These are phyloP conservation scores for Bruchidius siliquastri DNA, from an alignment of 2,888 invertebrate genomes.

Conservation along the genomic window DNA sequence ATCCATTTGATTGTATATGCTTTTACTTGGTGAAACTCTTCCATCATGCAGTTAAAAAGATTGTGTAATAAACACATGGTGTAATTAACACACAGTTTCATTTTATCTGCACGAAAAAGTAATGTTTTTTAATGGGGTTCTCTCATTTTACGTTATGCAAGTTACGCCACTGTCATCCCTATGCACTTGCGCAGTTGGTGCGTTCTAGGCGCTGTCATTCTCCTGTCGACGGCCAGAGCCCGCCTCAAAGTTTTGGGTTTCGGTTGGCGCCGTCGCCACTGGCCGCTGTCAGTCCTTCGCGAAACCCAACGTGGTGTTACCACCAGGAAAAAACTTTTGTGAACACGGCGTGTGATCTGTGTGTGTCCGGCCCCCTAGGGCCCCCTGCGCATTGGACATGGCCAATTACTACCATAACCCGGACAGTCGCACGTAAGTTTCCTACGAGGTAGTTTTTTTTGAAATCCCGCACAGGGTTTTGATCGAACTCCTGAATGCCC, in stretches of 20 bases:
- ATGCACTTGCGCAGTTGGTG: neutral
- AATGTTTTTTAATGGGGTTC: too few species aligned
- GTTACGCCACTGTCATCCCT: neutral
- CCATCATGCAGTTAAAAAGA: too few species aligned
- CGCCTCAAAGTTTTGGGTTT: neutral
- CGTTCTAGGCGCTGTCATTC: neutral
- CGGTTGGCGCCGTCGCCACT: constrained; percentile 1
- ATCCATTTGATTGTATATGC: too few species aligned
- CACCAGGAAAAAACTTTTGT: constrained; percentile 12
- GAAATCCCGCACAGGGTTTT: neutral
- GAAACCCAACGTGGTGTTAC: constrained; percentile 10
- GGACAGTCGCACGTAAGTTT: constrained; percentile 20
- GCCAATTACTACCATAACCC: constrained; percentile 35
- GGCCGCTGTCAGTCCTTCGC: constrained; percentile 20
- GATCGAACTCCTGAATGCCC: neutral
- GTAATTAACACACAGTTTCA: too few species aligned
- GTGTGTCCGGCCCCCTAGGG: constrained; percentile 32
- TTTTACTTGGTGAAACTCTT: too few species aligned
- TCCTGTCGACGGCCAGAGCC: neutral
- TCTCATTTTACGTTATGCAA: neutral
- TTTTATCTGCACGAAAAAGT: too few species aligned
- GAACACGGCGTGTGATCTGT: constrained; percentile 35
- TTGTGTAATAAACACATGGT: too few species aligned
- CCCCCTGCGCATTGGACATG: constrained; percentile 37
- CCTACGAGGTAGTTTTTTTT: constrained; percentile 14